Evolutionary conservation across 2,797 vertebrate genomes (phyloP).

Genomic region (Buceros bicornis): DNA sequence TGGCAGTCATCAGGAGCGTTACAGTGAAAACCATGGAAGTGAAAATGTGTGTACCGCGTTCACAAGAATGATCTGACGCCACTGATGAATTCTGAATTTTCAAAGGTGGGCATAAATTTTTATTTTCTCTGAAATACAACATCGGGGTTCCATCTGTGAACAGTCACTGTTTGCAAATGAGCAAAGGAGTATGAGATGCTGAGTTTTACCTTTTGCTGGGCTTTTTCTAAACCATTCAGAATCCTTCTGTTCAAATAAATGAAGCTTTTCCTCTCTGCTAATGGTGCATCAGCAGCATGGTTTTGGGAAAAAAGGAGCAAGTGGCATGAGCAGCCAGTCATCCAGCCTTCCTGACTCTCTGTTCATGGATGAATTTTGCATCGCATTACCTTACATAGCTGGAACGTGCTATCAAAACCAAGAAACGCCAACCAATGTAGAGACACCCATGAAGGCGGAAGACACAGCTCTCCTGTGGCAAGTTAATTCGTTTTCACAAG

Average conservation of each 20-base stretch:
- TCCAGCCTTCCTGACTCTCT: not conserved
- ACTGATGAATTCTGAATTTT: not conserved
- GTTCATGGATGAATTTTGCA: slow-evolving; percentile 18
- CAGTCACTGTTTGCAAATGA: not conserved
- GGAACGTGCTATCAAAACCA: slow-evolving; percentile 27
- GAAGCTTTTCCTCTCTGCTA: not conserved
- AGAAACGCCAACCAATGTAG: slow-evolving; percentile 4
- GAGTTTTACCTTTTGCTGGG: not conserved
- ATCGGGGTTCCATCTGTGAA: not conserved
- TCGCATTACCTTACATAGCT: not conserved
- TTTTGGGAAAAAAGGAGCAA: not conserved
- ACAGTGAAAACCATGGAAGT: not conserved
- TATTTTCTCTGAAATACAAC: not conserved
- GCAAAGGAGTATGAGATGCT: not conserved
- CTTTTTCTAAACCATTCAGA: not conserved
- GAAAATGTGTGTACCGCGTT: accelerated
- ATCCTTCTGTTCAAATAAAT: slow-evolving; percentile 12
- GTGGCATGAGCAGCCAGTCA: not conserved
- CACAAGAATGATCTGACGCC: not conserved
- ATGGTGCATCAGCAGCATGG: not conserved
- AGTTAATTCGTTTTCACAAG: slow-evolving; percentile 44
- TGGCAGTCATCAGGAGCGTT: not conserved
- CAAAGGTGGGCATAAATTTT: not conserved
- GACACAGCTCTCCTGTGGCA: slow-evolving; percentile 1
- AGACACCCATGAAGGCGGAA: slow-evolving; percentile 4